These are phyloP conservation scores for Omphaloscelis lunosa DNA, from an alignment of 2,888 invertebrate species.

Conservation along the genomic window DNA sequence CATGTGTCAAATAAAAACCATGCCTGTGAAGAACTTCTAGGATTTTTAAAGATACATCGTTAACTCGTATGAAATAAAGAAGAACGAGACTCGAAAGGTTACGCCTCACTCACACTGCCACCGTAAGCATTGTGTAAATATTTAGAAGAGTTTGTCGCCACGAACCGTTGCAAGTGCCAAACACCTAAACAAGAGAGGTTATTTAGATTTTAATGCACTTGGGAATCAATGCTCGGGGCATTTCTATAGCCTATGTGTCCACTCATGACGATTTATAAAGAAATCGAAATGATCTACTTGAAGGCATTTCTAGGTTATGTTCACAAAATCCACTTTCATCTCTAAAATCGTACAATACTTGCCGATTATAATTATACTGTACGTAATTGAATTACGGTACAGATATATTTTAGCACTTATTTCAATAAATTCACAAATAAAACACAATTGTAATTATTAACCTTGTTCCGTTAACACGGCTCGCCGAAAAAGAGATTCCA, in stretches of 20 bases:
- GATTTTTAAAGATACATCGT: not conserved
- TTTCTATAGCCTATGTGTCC: constrained; percentile 81
- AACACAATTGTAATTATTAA: constrained; percentile 65
- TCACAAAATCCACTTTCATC: constrained; percentile 76
- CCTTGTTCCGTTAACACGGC: constrained; percentile 80
- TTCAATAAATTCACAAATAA: constrained; percentile 46
- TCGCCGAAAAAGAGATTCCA: constrained; percentile 74
- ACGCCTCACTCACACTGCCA: not conserved
- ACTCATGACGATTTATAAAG: constrained; percentile 73
- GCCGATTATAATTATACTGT: constrained; percentile 12
- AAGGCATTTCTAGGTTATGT: constrained; percentile 76
- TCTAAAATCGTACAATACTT: constrained; percentile 35
- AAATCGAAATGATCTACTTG: constrained; percentile 79
- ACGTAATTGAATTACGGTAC: constrained; percentile 3
- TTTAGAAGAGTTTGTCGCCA: constrained; percentile 77
- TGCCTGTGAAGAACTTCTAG: not conserved
- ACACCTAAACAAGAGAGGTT: constrained; percentile 33
- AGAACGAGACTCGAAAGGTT: not conserved
- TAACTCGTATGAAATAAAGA: not conserved
- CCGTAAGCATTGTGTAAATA: constrained; percentile 11
- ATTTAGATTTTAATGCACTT: constrained; percentile 72
- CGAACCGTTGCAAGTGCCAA: constrained; percentile 81
- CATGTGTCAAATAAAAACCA: not conserved
- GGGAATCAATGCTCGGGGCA: constrained; percentile 80
- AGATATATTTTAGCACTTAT: constrained; percentile 53